A percentile compares a stretch with the other conserved stretches of the same genome.
Evolutionary conservation across 2,888 invertebrate genomes (phyloP).

Genomic region (Andrena marginata): DNA sequence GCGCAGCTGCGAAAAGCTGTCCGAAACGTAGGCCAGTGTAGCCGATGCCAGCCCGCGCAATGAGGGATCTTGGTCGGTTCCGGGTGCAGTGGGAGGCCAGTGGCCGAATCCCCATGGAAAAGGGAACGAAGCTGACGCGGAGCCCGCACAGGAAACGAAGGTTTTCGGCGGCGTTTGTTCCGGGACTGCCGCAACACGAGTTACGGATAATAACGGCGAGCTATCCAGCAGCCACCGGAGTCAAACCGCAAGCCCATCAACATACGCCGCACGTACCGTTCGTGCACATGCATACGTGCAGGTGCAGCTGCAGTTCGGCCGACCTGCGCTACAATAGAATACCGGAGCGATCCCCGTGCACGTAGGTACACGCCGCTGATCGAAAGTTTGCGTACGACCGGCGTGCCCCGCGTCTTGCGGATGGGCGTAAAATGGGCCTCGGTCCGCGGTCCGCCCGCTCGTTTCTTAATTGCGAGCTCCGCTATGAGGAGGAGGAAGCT

Average conservation of each 20-base stretch:
- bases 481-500: background rate
- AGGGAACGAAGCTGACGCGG: constrained; percentile 30
- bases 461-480: constrained; percentile 13
- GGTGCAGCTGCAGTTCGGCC: constrained; percentile 42
- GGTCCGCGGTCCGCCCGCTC: background rate
- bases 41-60: constrained; percentile 35
- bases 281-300: constrained; percentile 71
- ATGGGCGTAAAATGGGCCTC: background rate
- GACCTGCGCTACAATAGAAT: constrained; percentile 28
- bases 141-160: constrained; percentile 58
- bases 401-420: background rate
- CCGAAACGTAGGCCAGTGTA: background rate
- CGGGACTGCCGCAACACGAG: constrained; percentile 77
- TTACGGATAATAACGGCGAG: constrained; percentile 80
- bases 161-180: constrained; percentile 78
- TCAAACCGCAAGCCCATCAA: constrained; percentile 79
- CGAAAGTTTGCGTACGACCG: constrained; percentile 31
- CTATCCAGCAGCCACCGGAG: constrained; percentile 77
- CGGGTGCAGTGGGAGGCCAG: background rate
- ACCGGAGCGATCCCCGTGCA: constrained; percentile 17
- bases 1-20: background rate
- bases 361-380: constrained; percentile 20
- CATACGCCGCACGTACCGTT: constrained; percentile 78
- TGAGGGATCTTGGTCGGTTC: constrained; percentile 47
- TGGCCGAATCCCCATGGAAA: constrained; percentile 3